Percentiles rank a stretch among this genome's conserved stretches.
Evolutionary conservation across 1,140 invertebrate genomes (phyloP).

Genomic region (Bombus picipes): DNA sequence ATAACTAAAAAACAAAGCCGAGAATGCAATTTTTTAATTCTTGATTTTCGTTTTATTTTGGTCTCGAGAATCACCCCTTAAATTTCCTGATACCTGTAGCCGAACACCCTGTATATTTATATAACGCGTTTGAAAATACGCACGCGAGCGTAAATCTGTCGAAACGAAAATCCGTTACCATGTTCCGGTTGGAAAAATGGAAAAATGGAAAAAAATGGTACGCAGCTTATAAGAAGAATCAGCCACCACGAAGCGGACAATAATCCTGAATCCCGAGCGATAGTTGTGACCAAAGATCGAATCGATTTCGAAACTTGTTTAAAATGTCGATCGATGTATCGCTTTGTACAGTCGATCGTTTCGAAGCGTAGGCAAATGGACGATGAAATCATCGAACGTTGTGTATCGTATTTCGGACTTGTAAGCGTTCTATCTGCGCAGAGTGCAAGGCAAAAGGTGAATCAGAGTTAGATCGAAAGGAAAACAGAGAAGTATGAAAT

Average conservation of each 20-base stretch:
- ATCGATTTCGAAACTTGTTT: background rate
- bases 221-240: background rate
- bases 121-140: background rate
- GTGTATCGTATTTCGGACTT: no score
- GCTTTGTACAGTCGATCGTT: no score
- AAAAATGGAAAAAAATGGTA: background rate
- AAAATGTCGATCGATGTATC: no score
- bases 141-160: background rate
- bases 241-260: background rate
- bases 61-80: no score
- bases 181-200: no score
- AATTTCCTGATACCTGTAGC: no score
- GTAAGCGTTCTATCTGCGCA: background rate
- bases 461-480: background rate
- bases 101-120: no score
- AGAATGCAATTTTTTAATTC: no score
- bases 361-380: no score
- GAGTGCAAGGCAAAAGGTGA: background rate
- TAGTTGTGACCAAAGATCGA: background rate
- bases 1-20: no score
- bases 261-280: background rate
- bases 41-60: no score
- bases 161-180: background rate
- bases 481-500: background rate
- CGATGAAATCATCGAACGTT: no score